Evolutionary conservation across 2,888 invertebrate species (phyloP).

Genomic region (Holacanthella duospinosa): DNA sequence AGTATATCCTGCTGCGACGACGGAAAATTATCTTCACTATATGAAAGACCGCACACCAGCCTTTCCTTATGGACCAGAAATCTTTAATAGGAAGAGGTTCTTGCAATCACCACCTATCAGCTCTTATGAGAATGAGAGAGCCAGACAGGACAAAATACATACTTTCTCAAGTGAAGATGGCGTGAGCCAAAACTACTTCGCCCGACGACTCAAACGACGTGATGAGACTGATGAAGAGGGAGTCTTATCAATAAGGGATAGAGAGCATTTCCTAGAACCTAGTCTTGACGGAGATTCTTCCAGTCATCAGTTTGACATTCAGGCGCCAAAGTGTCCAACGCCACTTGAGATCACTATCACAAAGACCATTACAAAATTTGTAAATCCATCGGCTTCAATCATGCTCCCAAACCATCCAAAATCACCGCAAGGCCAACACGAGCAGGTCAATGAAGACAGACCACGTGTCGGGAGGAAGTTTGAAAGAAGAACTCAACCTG

Average conservation of each 20-base stretch:
- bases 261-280: slow-evolving; percentile 18
- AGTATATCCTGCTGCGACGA: not conserved
- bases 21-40: not conserved
- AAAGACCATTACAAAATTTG: slow-evolving; percentile 8
- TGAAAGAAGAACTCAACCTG: not conserved
- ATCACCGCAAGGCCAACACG: not conserved
- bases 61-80: not conserved
- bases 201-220: slow-evolving; percentile 14
- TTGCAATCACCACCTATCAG: not conserved
- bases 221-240: not conserved
- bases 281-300: slow-evolving; percentile 14
- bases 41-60: not conserved
- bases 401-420: not conserved
- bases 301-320: not conserved
- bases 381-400: not conserved
- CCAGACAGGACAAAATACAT: not conserved
- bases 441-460: not conserved
- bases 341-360: slow-evolving; percentile 7
- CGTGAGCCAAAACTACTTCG: slow-evolving; percentile 11
- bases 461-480: not conserved
- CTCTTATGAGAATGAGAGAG: not conserved
- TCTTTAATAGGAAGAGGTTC: not conserved
- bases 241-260: slow-evolving; percentile 9
- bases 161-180: not conserved
- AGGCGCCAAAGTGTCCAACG: slow-evolving; percentile 11